A percentile compares a stretch with the other conserved stretches of the same genome.
phyloP scores from a whole-genome alignment of 2,113 vertebrate genomes.

The Chelonoidis abingdonii region DNA sequence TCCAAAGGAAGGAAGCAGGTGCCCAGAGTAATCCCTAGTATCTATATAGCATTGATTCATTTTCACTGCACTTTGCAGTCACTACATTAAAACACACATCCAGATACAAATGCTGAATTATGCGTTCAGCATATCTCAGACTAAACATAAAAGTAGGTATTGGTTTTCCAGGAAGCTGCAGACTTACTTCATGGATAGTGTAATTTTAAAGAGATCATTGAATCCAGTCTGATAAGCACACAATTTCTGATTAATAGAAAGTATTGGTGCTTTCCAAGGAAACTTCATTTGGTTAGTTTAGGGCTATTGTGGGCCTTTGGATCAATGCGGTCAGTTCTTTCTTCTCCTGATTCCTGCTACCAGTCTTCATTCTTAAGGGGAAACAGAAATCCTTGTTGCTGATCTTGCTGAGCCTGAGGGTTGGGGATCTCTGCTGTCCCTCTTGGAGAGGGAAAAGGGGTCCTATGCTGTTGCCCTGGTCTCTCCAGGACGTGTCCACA shows the following conservation, averaged over 20 bases:
- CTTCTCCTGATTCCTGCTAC: not conserved
- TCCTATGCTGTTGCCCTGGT: not conserved
- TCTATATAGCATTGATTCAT: accelerated
- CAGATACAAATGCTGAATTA: not conserved
- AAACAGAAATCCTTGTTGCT: accelerated
- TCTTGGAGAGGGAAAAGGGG: not conserved
- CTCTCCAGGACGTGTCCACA: not conserved
- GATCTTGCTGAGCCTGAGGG: accelerated
- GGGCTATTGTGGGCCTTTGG: not conserved
- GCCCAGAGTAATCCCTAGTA: accelerated
- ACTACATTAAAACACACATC: not conserved
- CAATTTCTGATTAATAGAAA: not conserved
- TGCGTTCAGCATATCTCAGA: not conserved
- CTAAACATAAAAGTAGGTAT: not conserved
- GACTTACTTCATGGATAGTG: not conserved
- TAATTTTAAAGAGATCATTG: not conserved
- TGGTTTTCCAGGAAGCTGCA: not conserved
- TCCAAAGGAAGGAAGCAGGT: not conserved
- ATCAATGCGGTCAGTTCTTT: not conserved
- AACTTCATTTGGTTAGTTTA: not conserved
- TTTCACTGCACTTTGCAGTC: not conserved
- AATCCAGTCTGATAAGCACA: not conserved
- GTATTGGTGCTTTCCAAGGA: not conserved
- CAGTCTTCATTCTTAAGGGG: accelerated
- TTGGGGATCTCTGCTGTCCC: not conserved